These are phyloP conservation scores for Casuarius casuarius DNA, from an alignment of 2,113 vertebrate species.

Conservation along the genomic window DNA sequence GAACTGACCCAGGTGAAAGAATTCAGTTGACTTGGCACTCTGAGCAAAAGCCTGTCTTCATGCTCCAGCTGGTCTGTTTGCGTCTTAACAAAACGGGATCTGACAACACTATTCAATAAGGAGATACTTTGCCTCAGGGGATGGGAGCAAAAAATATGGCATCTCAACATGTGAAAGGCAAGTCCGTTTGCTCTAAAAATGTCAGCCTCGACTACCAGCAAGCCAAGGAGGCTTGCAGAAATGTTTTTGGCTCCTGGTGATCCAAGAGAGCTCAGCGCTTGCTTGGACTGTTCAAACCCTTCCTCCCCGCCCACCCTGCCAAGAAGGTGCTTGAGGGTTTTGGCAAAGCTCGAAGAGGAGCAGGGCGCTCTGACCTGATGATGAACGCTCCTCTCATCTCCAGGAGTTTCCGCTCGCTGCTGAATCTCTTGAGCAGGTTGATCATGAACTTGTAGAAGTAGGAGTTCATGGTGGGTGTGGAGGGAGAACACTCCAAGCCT, in stretches of 20 bases:
- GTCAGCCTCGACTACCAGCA: background rate
- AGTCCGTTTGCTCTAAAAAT: background rate
- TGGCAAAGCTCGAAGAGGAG: background rate
- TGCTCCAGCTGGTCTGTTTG: background rate
- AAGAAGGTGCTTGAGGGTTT: background rate
- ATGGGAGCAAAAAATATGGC: background rate
- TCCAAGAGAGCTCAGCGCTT: accelerated
- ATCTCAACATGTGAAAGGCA: background rate
- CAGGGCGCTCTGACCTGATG: constrained; percentile 82
- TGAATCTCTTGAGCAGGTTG: constrained; percentile 95
- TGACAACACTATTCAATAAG: background rate
- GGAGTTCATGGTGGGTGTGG: constrained; percentile 98
- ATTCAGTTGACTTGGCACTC: background rate
- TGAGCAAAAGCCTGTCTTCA: accelerated
- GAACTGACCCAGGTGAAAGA: background rate
- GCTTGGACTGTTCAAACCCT: background rate
- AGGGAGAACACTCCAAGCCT: constrained; percentile 88
- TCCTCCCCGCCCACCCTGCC: accelerated
- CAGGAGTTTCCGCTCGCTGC: constrained; percentile 92
- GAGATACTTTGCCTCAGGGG: background rate
- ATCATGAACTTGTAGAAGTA: constrained; percentile 99
- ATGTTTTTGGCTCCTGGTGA: background rate
- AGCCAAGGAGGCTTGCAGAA: background rate
- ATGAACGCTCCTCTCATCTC: constrained; percentile 94
- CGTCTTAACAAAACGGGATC: background rate